A percentile compares a stretch with the other conserved stretches of the same genome.
Conservation (phyloP, 2,797 vertebrate genomes). For the Crenichthys baileyi region DNA sequence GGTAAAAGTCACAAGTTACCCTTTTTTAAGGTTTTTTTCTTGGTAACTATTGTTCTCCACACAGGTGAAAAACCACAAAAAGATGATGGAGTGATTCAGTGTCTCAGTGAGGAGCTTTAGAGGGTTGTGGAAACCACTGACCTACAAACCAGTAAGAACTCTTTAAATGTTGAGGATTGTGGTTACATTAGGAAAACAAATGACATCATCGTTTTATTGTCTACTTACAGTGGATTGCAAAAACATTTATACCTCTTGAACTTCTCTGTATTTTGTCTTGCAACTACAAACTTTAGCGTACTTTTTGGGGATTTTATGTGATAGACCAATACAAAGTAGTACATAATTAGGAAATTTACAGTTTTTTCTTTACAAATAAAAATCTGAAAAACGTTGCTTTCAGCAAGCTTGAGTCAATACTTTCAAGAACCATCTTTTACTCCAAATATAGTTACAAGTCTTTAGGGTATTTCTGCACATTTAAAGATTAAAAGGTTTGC, state of each 20-base stretch:
- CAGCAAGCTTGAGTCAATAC: too few relatives aligned
- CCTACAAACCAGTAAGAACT: slow-evolving; percentile 29
- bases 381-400: background rate
- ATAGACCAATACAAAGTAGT: background rate
- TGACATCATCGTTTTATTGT: slow-evolving; percentile 44
- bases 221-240: slow-evolving; percentile 1
- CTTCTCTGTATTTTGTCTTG: background rate
- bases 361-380: background rate
- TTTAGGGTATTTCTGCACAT: too few relatives aligned
- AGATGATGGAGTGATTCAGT: slow-evolving; percentile 62
- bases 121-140: slow-evolving; percentile 30
- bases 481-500: too few relatives aligned
- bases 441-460: too few relatives aligned
- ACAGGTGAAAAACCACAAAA: slow-evolving; percentile 48
- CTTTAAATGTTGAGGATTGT: slow-evolving; percentile 44
- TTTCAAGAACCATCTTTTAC: too few relatives aligned
- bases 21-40: slow-evolving; percentile 28
- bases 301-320: background rate
- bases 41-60: slow-evolving; percentile 44
- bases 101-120: slow-evolving; percentile 28
- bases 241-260: background rate
- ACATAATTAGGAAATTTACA: background rate
- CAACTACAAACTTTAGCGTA: background rate
- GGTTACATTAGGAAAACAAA: slow-evolving; percentile 51
- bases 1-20: slow-evolving; percentile 7